Base-by-base conservation (phyloP, 53 echinoderm and acorn worm genomes). In the Henricia sp. region DNA sequence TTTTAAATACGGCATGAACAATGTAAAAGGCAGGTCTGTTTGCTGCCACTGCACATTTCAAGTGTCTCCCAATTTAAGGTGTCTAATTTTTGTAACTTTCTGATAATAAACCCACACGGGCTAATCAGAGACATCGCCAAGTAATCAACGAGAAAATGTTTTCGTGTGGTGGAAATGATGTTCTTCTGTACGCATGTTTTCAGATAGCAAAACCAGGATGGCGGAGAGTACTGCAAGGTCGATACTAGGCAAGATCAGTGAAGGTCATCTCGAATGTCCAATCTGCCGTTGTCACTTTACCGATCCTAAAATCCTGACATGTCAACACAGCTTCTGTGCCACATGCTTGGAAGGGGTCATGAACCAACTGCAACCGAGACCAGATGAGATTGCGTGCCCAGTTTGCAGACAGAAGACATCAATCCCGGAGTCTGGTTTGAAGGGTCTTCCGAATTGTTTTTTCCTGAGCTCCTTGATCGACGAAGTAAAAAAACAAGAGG, bases 391-490 rank as follows among this genome's bases (percentile, higher is more conserved):
- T 42, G 12, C 24, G 20, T 69, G 69, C 13, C 69, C 69, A 40
- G 17, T 69, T 39, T 69, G 69, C 40, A 69, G 27, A 24, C 40
- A 41, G 24, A 21, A 69, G 25, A 69, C 69, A 21, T 6, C 27
- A 41, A 26, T 69, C 12, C 69, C 69, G 43, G 69, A 69, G 21
- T 23, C 38, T 12, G 69, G 69, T 21, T 69, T 69, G 43, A 10
- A 48, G 9, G 51, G 21, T 50, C 72, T 72, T 34, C 30, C 52
- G 1, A 72, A 8, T 53, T 52, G 72, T 13, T 72, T 72, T 72
- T 52, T 72, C 72, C 34, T 72, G 72, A 72, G 72, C 35, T 72
- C 72, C 35, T 53, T 72, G 19, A 12, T 72, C 2, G 72, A 72
- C 53, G 72, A 72, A 20, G 34, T 72, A 51, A 72, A 51, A 10